These are phyloP conservation scores for Meganola albula DNA, from an alignment of 2,888 invertebrate genomes.

Conservation along the genomic window DNA sequence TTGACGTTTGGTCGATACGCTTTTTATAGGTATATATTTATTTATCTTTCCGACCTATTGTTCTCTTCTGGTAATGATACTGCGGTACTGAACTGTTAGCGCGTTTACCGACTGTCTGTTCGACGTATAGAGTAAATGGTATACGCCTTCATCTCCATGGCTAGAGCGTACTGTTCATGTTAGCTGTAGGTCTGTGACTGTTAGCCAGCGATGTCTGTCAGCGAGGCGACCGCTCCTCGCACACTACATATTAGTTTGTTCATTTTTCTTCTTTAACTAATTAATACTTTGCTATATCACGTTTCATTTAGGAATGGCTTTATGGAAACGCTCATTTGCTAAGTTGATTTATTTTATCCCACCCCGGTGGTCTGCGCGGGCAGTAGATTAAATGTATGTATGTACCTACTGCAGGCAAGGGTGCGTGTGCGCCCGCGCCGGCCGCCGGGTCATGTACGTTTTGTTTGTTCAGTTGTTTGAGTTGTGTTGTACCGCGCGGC, in stretches of 20 bases:
- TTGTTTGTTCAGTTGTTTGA: constrained; percentile 67
- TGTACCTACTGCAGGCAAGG: constrained; percentile 8
- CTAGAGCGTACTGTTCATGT: constrained; percentile 72
- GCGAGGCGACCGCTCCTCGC: constrained; percentile 66
- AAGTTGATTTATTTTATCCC: constrained; percentile 56
- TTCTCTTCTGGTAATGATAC: constrained; percentile 68
- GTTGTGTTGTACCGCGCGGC: constrained; percentile 57
- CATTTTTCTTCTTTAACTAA: constrained; percentile 63
- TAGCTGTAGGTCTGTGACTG: constrained; percentile 72
- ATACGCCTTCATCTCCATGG: constrained; percentile 73
- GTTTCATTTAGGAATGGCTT: constrained; percentile 75
- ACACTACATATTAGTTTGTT: constrained; percentile 63
- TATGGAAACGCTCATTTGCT: constrained; percentile 71
- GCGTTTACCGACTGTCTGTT: constrained; percentile 71
- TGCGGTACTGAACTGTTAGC: constrained; percentile 74
- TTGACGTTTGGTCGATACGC: constrained; percentile 70
- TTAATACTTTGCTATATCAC: constrained; percentile 67
- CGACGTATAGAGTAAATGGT: constrained; percentile 69
- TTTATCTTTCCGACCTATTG: constrained; percentile 73
- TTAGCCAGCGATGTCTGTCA: constrained; percentile 68
- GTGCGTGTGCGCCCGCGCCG: constrained; percentile 25
- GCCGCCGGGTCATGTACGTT: constrained; percentile 46
- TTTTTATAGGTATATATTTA: constrained; percentile 77
- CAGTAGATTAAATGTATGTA: too few relatives aligned
- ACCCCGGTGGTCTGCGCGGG: constrained; percentile 38